Evolutionary conservation across 2,888 invertebrate species (phyloP).

Genomic region (Minunthozetes semirufus): DNA sequence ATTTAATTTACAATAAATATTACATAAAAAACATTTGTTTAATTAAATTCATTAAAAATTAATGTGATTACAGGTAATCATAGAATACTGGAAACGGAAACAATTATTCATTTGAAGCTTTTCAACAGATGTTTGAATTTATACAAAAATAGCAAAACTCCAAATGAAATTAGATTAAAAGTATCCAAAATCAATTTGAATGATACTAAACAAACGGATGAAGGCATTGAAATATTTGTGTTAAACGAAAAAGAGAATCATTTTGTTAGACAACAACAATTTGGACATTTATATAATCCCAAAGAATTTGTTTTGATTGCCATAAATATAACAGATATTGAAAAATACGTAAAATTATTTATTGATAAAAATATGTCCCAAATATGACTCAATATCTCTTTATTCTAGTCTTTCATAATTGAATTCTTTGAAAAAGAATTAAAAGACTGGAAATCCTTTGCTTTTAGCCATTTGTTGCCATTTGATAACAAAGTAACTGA

Average conservation of each 20-base stretch:
- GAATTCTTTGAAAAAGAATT: background rate
- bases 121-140: background rate
- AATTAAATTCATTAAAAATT: too few relatives aligned
- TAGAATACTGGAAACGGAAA: background rate
- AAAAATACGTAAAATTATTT: background rate
- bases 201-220: background rate
- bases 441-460: background rate
- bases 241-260: constrained; percentile 62
- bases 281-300: constrained; percentile 65
- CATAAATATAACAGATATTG: background rate
- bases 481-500: background rate
- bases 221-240: constrained; percentile 42
- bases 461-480: background rate
- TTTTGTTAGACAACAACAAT: constrained; percentile 68
- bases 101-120: constrained; percentile 13
- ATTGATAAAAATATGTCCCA: background rate
- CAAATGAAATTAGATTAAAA: background rate
- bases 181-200: background rate
- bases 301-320: constrained; percentile 59
- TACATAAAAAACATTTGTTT: too few relatives aligned
- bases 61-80: background rate
- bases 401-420: background rate
- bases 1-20: too few relatives aligned
- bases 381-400: background rate
- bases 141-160: background rate